Base-by-base conservation (phyloP, 2,113 vertebrate species). In the Sylvia atricapilla region DNA sequence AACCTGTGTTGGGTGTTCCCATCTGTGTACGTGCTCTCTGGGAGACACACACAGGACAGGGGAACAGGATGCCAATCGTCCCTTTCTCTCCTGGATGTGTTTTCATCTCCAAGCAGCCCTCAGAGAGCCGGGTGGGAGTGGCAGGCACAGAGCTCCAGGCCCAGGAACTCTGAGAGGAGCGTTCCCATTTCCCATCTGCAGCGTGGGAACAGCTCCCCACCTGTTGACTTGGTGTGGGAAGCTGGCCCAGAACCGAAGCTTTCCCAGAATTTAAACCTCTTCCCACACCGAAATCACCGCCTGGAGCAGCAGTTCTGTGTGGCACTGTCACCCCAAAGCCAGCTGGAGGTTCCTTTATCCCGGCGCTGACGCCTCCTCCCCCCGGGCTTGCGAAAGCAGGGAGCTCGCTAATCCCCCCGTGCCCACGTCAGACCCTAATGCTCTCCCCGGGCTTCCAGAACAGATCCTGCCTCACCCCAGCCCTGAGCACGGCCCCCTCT, bases 381-480 rank as follows among this genome's bases (percentile, higher is more conserved):
- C 84, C 30, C 8, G 81, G 28, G 63, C 15, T 44, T 31, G 63
- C 4, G 18, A 70, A 33, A 94, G 90, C 85, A 41, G 25, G n/a
- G 92, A 78, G 73, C 67, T 47, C 10, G 2, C 5, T 87, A 90
- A 95, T 94, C 94, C 81, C 49, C 25, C 41, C 28, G 33, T 31
- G 74, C 81, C 75, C 87, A 91, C 53, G 49, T 85, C 95, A 95
- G 17, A 52, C 5, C 95, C 87, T 89, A 76, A 95, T 27, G 95
- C 87, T 87, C 69, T 88, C 20, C 50, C 50, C 0, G 2, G 53
- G 80, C 87, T 93, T 18, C 88, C 93, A 79, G 3, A 87, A 53
- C 82, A 73, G 20, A 86, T 66, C 88, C 94, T 30, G 58, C 6
- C 90, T 73, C 85, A 2, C 8, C 74, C 49, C 44, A 7, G 69